Evolutionary conservation across 2,888 invertebrate species (phyloP).

Genomic region (Drosophila phalerata): DNA sequence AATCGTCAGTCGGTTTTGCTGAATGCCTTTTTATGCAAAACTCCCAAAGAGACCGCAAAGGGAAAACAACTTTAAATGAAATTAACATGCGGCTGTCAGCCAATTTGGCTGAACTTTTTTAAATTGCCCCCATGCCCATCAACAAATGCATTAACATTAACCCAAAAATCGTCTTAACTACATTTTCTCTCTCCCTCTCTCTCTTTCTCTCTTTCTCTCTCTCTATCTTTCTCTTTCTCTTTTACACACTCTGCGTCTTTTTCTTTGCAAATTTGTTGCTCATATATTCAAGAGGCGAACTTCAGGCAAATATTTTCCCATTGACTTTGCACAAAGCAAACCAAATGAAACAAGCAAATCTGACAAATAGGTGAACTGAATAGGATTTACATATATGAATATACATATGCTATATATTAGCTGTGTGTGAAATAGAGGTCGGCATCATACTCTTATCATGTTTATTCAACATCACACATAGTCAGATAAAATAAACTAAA

Average conservation of each 20-base stretch:
- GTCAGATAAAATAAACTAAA: neutral
- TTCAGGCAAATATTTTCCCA: slow-evolving; percentile 66
- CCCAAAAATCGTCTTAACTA: slow-evolving; percentile 68
- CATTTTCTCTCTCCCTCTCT: slow-evolving; percentile 4
- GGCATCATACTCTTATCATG: neutral
- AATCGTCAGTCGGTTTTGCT: slow-evolving; percentile 15
- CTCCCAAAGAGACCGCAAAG: slow-evolving; percentile 48
- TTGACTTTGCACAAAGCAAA: slow-evolving; percentile 59
- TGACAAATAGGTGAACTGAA: slow-evolving; percentile 44
- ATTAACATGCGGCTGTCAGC: slow-evolving; percentile 73
- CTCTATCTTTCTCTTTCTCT: neutral
- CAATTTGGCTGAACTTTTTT: slow-evolving; percentile 75
- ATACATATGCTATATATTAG: neutral
- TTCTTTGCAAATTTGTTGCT: slow-evolving; percentile 50
- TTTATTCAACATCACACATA: slow-evolving; percentile 16
- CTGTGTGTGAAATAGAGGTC: slow-evolving; percentile 27
- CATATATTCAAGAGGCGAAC: slow-evolving; percentile 65
- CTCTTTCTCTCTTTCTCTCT: neutral
- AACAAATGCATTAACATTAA: slow-evolving; percentile 76
- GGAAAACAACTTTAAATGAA: slow-evolving; percentile 76
- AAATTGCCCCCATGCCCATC: slow-evolving; percentile 69
- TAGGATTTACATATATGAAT: slow-evolving; percentile 32
- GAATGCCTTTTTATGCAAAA: slow-evolving; percentile 48
- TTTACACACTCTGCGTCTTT: neutral
- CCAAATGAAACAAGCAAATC: slow-evolving; percentile 39